These are phyloP conservation scores for Pyrocephalus nanus DNA, from an alignment of 2,797 vertebrate genomes.

Conservation along the genomic window DNA sequence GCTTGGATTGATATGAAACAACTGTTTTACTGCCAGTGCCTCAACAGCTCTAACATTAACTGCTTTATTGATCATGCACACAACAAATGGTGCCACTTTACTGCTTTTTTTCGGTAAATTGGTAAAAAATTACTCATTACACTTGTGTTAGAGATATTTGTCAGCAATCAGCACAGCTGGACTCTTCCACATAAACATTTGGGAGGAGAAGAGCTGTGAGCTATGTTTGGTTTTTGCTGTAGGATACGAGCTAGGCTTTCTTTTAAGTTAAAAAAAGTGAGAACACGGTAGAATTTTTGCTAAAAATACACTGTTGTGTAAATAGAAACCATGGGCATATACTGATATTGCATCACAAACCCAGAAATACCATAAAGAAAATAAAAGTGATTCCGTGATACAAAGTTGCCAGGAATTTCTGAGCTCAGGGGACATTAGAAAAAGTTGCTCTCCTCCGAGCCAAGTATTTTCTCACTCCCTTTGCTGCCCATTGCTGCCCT, in stretches of 20 bases:
- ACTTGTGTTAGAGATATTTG: not conserved
- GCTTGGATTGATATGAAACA: not conserved
- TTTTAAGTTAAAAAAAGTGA: constrained; percentile 21
- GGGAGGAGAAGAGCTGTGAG: not conserved
- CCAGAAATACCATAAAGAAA: constrained; percentile 54
- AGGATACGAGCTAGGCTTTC: not conserved
- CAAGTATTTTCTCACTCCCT: constrained; percentile 20
- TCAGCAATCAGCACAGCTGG: not conserved
- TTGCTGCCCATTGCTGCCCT: not conserved
- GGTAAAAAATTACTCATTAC: not conserved
- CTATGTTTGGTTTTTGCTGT: not conserved
- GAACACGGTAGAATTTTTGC: not conserved
- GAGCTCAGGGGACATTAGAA: constrained; percentile 19
- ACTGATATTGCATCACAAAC: constrained; percentile 25
- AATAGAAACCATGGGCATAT: constrained; percentile 43
- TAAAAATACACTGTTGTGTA: constrained; percentile 33
- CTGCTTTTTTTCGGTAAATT: not conserved
- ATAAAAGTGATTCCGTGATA: constrained; percentile 16
- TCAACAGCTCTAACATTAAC: not conserved
- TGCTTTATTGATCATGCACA: constrained; percentile 4
- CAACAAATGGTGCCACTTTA: not conserved
- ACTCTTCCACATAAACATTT: not conserved
- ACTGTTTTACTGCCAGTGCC: not conserved
- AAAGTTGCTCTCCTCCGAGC: not conserved
- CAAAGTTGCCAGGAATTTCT: constrained; percentile 36